Percentiles rank a stretch among this genome's conserved stretches.
Conservation (phyloP, 30 jellyfish, hydroid and myxozoan species). For the Chrysaora quinquecirrha region DNA sequence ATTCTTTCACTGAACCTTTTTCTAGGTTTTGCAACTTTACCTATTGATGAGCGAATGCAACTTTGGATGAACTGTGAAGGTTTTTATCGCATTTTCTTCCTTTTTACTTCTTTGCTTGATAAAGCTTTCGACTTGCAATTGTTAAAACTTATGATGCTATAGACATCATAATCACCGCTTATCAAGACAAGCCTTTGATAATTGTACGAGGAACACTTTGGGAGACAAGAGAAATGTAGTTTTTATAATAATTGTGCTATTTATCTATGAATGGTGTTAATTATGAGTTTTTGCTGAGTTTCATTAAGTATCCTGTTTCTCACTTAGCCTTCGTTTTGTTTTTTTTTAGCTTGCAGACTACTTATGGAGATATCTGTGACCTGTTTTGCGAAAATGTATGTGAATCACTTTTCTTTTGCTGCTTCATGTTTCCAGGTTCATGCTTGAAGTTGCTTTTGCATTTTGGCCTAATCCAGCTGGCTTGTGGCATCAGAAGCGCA, state of each 20-base stretch:
- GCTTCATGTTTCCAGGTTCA: background rate
- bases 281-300: too few species aligned
- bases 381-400: slow-evolving; percentile 79
- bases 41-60: slow-evolving; percentile 84
- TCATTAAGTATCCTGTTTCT: too few species aligned
- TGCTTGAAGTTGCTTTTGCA: background rate
- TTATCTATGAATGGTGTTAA: too few species aligned
- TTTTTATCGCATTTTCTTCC: too few species aligned
- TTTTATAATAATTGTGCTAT: background rate
- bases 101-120: too few species aligned
- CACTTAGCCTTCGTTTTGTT: too few species aligned
- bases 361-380: slow-evolving; percentile 75
- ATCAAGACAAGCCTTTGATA: background rate
- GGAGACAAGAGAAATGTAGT: background rate
- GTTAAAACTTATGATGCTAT: background rate
- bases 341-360: slow-evolving; percentile 65
- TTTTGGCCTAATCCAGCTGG: background rate
- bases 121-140: background rate
- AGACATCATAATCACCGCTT: background rate
- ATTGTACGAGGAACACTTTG: background rate
- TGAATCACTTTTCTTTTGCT: too few species aligned
- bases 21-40: slow-evolving; percentile 43
- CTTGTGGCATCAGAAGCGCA: too few species aligned
- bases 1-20: too few species aligned
- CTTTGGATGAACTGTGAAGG: slow-evolving; percentile 95